Evolutionary conservation across 2,888 invertebrate genomes (phyloP), one percentile per base, ranked within the genome.

Genomic region (Eucera pruinosa): DNA sequence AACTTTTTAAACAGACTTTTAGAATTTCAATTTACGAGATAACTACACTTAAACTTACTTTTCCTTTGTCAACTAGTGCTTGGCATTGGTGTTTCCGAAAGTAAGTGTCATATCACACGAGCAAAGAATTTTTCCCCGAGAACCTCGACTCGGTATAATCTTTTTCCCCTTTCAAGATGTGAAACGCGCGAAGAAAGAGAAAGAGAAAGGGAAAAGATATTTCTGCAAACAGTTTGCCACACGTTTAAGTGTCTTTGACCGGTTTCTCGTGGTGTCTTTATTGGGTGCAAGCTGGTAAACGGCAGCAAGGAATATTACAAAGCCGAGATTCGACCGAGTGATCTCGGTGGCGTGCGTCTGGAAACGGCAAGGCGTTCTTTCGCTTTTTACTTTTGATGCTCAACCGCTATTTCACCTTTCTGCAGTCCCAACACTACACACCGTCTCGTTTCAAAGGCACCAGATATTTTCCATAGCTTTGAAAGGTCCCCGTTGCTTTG

Each of bases 301-400:
- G 48, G 39, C 45, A 41, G 33, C 39, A 55, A 72, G 47, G 79
- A 78, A 79, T 79, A 79, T 79, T 64, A 68, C 71, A 78, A 68
- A 78, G 78, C 62, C 67, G 43, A 64, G 47, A 64, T 67, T 60
- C 62, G 54, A 48, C 36, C 33, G 48, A 60, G 58, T 55, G 77
- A 60, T 76, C 23, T 68, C 43, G 41, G 45, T 33, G 50, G 57
- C 20, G 36, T 43, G 69, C 45, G 54, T 57, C 61, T 55, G 60
- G 43, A 54, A 78, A 73, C 64, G 61, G 74, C 74, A 52, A 70
- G 50, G 62, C 67, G 65, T 70, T 74, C 64, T 62, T 54, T 54
- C 47, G 62, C 60, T 47, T 66, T 66, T 67, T 74, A 50, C 74
- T 57, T 80, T 50, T 57, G 50, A 65, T 47, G 72, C 60, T 30